These are phyloP conservation scores for Sapayoa aenigma DNA, from an alignment of 2,113 vertebrate genomes.

Conservation along the genomic window DNA sequence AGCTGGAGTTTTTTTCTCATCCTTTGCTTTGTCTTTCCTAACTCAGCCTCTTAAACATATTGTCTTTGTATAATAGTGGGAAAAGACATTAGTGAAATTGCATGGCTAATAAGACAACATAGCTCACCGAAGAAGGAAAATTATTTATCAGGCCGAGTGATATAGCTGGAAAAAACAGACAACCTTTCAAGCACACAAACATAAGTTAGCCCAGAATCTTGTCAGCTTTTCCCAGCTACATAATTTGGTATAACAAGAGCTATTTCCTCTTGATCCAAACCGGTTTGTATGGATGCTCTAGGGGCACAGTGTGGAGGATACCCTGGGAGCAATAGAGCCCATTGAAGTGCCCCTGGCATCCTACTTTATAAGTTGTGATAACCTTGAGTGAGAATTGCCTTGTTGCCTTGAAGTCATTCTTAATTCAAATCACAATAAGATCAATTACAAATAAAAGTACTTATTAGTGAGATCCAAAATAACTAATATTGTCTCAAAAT, in stretches of 20 bases:
- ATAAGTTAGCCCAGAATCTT: neutral
- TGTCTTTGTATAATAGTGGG: neutral
- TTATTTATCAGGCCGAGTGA: neutral
- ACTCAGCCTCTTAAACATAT: neutral
- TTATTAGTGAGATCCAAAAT: neutral
- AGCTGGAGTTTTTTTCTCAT: neutral
- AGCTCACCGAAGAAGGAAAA: neutral
- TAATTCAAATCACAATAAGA: neutral
- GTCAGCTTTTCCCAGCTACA: neutral
- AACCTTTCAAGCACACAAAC: neutral
- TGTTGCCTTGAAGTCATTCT: neutral
- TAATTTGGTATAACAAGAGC: neutral
- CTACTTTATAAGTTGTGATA: neutral
- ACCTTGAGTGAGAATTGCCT: neutral
- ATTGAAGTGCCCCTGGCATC: neutral
- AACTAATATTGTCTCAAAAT: neutral
- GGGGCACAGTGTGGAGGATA: neutral
- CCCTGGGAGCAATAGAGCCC: neutral
- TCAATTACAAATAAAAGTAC: neutral
- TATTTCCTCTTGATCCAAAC: neutral
- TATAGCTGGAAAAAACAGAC: neutral
- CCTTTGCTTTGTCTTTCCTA: neutral
- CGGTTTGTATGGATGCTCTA: neutral
- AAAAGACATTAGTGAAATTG: neutral
- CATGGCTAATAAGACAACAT: neutral